Conservation (phyloP, 2,113 vertebrate genomes). For the Microtus montanus region DNA sequence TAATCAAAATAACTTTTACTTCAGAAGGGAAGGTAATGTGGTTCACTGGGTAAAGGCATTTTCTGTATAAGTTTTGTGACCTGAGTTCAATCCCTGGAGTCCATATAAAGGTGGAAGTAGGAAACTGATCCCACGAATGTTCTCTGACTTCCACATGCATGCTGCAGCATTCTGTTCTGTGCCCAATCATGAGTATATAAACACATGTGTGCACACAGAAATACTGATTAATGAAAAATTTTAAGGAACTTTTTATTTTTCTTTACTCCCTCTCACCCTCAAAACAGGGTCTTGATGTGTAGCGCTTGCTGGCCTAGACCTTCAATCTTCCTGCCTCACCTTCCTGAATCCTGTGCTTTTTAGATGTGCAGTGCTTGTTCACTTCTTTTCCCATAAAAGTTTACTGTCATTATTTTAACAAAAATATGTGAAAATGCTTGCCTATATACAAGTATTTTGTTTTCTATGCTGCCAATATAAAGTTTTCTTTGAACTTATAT, state of each 20-base stretch:
- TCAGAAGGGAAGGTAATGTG: background rate
- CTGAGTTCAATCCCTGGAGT: background rate
- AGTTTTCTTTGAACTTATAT: slow-evolving; percentile 27
- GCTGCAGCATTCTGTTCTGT: background rate
- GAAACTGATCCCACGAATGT: background rate
- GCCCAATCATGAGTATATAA: background rate
- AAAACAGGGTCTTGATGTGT: background rate
- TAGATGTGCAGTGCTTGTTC: background rate
- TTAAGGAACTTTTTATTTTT: background rate
- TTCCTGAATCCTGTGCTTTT: background rate
- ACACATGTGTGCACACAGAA: background rate
- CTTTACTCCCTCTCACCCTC: background rate
- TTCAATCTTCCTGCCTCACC: background rate
- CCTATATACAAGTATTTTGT: background rate
- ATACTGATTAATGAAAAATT: background rate
- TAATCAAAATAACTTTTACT: background rate
- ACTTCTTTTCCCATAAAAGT: background rate
- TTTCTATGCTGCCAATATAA: background rate
- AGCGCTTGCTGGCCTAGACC: background rate
- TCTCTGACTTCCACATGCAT: background rate
- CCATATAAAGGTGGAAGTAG: background rate
- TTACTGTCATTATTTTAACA: slow-evolving; percentile 38
- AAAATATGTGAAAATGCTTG: slow-evolving; percentile 49
- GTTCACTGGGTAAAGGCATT: background rate
- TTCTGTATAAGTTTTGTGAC: background rate